Conservation (phyloP, 2,113 vertebrate genomes). For the Condylura cristata region DNA sequence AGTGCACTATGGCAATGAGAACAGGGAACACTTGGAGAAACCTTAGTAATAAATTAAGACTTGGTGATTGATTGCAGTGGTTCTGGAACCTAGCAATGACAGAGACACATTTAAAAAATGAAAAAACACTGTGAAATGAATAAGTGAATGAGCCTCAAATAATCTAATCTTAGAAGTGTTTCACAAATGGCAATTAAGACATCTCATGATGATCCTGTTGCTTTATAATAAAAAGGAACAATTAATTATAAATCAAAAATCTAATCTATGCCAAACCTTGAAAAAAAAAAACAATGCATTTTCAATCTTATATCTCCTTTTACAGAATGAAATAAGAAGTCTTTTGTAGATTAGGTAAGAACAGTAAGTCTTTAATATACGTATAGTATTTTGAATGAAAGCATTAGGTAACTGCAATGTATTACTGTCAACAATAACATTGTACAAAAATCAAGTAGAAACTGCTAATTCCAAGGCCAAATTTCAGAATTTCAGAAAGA, state of each 20-base stretch:
- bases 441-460: neutral
- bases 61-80: neutral
- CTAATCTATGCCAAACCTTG: neutral
- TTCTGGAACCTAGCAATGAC: neutral
- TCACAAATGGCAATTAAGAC: neutral
- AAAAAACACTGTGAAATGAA: neutral
- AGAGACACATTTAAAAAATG: neutral
- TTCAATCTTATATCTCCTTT: neutral
- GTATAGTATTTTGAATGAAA: neutral
- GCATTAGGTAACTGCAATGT: neutral
- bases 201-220: neutral
- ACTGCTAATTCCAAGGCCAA: neutral
- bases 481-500: slow-evolving; percentile 1
- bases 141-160: neutral
- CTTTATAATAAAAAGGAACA: neutral
- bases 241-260: neutral
- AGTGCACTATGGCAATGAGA: neutral
- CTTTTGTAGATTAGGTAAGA: neutral
- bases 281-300: neutral
- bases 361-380: neutral
- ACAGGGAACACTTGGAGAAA: neutral
- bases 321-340: neutral
- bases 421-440: neutral
- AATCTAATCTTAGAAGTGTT: neutral
- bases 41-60: neutral